A percentile compares a stretch with the other conserved stretches of the same genome.
phyloP scores from a whole-genome alignment of 2,797 vertebrate species.

The Anolis apletophallus region DNA sequence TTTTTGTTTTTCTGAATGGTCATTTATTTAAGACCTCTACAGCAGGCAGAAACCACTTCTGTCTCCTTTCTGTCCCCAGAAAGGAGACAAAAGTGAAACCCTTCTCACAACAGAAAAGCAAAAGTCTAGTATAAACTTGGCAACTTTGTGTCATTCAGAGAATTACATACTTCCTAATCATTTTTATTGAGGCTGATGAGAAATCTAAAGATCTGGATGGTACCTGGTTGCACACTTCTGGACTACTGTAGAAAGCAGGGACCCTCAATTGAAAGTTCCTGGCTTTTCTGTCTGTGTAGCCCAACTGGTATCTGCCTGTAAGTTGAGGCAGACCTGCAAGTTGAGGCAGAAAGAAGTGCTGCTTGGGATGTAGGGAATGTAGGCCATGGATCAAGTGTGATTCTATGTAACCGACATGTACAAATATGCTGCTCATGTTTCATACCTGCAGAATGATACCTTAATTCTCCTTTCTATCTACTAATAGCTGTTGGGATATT shows the following conservation, averaged over 20 bases:
- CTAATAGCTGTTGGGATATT: not conserved
- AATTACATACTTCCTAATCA: not conserved
- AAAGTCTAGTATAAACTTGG: not conserved
- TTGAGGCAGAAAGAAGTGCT: no score
- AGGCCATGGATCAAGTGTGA: not conserved
- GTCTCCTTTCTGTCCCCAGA: no score
- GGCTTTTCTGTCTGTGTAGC: not conserved
- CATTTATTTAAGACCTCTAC: no score
- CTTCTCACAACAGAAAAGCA: not conserved
- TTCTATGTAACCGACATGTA: not conserved
- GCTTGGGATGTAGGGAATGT: not conserved
- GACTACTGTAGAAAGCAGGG: not conserved
- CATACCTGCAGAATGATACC: not conserved
- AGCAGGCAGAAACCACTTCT: no score
- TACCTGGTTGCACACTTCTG: not conserved
- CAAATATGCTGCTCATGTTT: not conserved
- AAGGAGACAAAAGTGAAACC: no score
- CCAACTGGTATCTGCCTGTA: not conserved
- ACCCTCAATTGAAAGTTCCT: no score
- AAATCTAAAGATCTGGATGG: not conserved
- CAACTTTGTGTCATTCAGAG: not conserved
- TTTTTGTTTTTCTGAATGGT: no score
- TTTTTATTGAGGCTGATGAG: not conserved
- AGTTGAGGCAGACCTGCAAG: not conserved
- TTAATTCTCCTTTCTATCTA: not conserved